Evolutionary conservation across 2,888 invertebrate genomes (phyloP).

Genomic region (Eupelmus urozonus): DNA sequence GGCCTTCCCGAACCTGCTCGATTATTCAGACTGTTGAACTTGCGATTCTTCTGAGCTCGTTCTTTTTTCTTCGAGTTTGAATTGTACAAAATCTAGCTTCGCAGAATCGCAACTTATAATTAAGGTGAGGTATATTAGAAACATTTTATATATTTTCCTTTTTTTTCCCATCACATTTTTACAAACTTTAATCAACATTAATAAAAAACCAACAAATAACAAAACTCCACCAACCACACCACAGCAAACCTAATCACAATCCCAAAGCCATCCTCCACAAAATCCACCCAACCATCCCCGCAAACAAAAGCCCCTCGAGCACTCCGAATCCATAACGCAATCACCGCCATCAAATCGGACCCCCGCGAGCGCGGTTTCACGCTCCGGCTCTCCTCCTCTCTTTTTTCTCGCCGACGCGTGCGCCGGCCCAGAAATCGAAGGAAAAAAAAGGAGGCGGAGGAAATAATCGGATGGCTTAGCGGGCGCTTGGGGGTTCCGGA

Average conservation of each 20-base stretch:
- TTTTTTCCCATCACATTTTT: too few species aligned
- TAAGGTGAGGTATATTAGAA: too few species aligned
- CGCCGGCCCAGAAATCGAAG: too few species aligned
- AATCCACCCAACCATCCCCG: too few species aligned
- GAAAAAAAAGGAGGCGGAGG: slow-evolving; percentile 1
- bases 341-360: slow-evolving; percentile 25
- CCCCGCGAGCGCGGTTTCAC: slow-evolving; percentile 51
- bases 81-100: too few species aligned
- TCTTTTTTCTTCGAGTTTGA: background rate
- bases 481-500: slow-evolving; percentile 38
- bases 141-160: too few species aligned
- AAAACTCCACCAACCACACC: too few species aligned
- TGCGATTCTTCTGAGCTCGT: background rate
- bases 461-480: slow-evolving; percentile 39
- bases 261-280: too few species aligned
- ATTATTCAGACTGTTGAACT: slow-evolving; percentile 31
- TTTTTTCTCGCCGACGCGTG: background rate
- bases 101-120: too few species aligned
- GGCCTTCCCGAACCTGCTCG: background rate
- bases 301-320: background rate
- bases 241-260: too few species aligned
- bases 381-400: slow-evolving; percentile 18
- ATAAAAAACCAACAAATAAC: too few species aligned
- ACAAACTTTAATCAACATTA: too few species aligned
- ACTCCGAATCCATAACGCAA: background rate